Percentiles rank a stretch among this genome's conserved stretches.
Evolutionary conservation across 2,113 vertebrate genomes (phyloP).

Genomic region (Aptenodytes patagonicus): DNA sequence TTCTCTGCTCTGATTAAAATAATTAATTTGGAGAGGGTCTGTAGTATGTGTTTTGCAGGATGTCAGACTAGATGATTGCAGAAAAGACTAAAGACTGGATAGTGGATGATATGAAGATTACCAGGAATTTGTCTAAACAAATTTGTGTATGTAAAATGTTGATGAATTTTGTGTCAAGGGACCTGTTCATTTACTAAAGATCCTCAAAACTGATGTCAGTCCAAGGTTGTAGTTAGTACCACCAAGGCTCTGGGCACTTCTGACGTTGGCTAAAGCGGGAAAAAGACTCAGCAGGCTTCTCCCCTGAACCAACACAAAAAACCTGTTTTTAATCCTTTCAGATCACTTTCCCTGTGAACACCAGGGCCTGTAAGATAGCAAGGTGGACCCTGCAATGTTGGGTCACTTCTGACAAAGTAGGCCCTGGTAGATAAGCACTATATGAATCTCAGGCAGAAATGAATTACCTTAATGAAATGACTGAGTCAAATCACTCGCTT

Average conservation of each 20-base stretch:
- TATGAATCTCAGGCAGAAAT: slow-evolving; percentile 48
- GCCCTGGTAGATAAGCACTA: slow-evolving; percentile 32
- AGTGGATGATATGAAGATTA: not conserved
- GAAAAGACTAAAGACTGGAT: not conserved
- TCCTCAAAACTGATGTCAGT: not conserved
- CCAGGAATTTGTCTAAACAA: not conserved
- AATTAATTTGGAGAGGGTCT: not conserved
- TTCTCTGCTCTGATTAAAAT: not conserved
- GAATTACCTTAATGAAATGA: not conserved
- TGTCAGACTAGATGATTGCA: not conserved
- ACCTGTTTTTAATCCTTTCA: not conserved
- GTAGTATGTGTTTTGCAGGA: not conserved
- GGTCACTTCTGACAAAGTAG: not conserved
- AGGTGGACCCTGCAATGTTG: fast-evolving
- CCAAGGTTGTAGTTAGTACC: not conserved
- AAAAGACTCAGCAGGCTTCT: not conserved
- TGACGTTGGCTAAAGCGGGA: not conserved
- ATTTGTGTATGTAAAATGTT: not conserved
- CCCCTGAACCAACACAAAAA: not conserved
- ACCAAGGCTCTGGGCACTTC: not conserved
- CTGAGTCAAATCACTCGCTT: not conserved
- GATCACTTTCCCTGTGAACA: not conserved
- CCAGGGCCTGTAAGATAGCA: not conserved
- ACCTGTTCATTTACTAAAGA: not conserved
- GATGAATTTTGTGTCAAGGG: not conserved